Conservation (phyloP, 2,888 invertebrate genomes). For the Incurvaria masculella region DNA sequence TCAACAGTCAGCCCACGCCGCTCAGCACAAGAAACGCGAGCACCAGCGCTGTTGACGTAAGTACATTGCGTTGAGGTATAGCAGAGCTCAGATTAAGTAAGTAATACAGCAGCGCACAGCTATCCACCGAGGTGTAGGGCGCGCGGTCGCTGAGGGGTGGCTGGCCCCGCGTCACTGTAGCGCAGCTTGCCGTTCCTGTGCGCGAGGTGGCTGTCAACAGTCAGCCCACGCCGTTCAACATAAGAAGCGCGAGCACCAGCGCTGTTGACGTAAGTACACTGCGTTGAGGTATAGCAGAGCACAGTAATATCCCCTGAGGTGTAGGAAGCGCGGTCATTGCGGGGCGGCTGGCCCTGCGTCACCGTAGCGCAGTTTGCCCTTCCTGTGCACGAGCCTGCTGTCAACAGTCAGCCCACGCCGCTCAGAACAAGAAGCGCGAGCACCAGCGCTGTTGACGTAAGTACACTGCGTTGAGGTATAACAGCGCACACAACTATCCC, state of each 20-base stretch:
- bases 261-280: conserved; percentile 23
- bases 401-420: conserved; percentile 39
- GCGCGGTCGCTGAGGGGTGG: conserved; percentile 43
- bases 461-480: neutral
- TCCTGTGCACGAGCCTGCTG: conserved; percentile 33
- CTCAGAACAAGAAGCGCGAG: conserved; percentile 33
- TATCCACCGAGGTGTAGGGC: conserved; percentile 72
- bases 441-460: conserved; percentile 30
- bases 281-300: neutral
- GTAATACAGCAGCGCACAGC: neutral
- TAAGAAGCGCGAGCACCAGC: conserved; percentile 34
- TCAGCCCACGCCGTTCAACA: conserved; percentile 34
- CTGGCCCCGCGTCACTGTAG: conserved; percentile 48
- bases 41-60: conserved; percentile 30
- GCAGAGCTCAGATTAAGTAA: too few species aligned
- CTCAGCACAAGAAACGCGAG: conserved; percentile 33
- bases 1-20: conserved; percentile 39
- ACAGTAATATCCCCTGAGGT: too few species aligned
- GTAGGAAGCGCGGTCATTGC: conserved; percentile 60
- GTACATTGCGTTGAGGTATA: neutral
- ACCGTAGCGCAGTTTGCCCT: conserved; percentile 46
- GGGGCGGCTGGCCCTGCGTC: conserved; percentile 49
- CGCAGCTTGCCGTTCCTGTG: conserved; percentile 42
- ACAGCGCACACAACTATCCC: neutral
- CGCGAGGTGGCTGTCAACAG: conserved; percentile 37